Conservation (phyloP, 2,888 invertebrate species). For the Cactoblastis cactorum region DNA sequence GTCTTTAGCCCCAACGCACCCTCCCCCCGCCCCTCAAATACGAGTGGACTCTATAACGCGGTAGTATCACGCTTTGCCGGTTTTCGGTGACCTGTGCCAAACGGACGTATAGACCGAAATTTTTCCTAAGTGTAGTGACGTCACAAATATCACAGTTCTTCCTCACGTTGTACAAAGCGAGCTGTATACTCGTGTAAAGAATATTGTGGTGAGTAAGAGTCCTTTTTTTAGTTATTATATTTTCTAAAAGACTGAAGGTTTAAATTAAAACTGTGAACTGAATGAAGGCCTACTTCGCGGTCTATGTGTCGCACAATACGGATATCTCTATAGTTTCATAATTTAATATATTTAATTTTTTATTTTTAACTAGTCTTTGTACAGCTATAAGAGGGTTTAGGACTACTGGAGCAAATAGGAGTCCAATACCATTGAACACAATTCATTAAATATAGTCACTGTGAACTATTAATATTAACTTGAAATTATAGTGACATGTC, state of each 20-base stretch:
- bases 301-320: slow-evolving; percentile 28
- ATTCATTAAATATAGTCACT: too few species aligned
- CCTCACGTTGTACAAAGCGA: slow-evolving; percentile 36
- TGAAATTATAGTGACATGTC: too few species aligned
- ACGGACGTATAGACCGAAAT: slow-evolving; percentile 68
- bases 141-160: slow-evolving; percentile 58
- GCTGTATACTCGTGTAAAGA: slow-evolving; percentile 20
- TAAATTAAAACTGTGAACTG: slow-evolving; percentile 17
- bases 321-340: slow-evolving; percentile 20
- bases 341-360: slow-evolving; percentile 34
- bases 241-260: slow-evolving; percentile 13
- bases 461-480: too few species aligned
- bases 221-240: slow-evolving; percentile 10
- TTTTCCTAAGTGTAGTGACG: slow-evolving; percentile 47
- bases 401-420: neutral
- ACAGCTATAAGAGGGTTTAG: slow-evolving; percentile 29
- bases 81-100: slow-evolving; percentile 77
- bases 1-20: slow-evolving; percentile 52
- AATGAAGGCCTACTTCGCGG: slow-evolving; percentile 30
- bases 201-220: slow-evolving; percentile 19
- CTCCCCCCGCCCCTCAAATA: slow-evolving; percentile 64
- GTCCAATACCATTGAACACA: too few species aligned
- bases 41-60: slow-evolving; percentile 69
- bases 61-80: slow-evolving; percentile 77
- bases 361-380: slow-evolving; percentile 60